A percentile compares a stretch with the other conserved stretches of the same genome.
Conservation (phyloP, 2,797 vertebrate species). For the Distichodus sexfasciatus region DNA sequence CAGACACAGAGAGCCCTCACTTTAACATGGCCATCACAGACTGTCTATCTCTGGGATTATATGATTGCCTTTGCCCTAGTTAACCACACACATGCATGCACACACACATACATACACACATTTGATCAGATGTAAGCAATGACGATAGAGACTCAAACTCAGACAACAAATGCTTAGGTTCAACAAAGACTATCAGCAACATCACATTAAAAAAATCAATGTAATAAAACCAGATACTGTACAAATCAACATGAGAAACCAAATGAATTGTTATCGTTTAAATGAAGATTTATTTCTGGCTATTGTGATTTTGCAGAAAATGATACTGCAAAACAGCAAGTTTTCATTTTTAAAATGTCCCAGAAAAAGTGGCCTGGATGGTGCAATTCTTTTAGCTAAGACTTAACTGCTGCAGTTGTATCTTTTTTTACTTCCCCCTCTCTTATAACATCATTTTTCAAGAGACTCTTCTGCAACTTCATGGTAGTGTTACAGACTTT, state of each 20-base stretch:
- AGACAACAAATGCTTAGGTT: slow-evolving; percentile 9
- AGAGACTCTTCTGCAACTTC: background rate
- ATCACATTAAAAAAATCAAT: slow-evolving; percentile 14
- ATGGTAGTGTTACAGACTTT: background rate
- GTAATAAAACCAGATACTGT: no score
- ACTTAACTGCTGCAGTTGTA: no score
- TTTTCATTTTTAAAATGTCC: no score
- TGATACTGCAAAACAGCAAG: no score
- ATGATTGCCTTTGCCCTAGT: slow-evolving; percentile 47
- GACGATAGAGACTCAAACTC: background rate
- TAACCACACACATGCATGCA: slow-evolving; percentile 14
- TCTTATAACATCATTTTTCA: no score
- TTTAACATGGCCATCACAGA: slow-evolving; percentile 14
- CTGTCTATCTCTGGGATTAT: slow-evolving; percentile 42
- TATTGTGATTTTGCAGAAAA: no score
- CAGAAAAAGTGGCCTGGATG: no score
- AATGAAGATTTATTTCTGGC: background rate
- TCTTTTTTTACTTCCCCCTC: no score
- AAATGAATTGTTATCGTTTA: background rate
- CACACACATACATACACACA: slow-evolving; percentile 11
- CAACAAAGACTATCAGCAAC: background rate
- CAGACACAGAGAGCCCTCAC: slow-evolving; percentile 23
- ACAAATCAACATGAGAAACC: background rate
- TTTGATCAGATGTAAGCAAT: slow-evolving; percentile 26
- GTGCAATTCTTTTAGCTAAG: no score